A percentile compares a stretch with the other conserved stretches of the same genome.
Evolutionary conservation across 2,113 vertebrate genomes (phyloP).

Genomic region (Malaclemys terrapin): DNA sequence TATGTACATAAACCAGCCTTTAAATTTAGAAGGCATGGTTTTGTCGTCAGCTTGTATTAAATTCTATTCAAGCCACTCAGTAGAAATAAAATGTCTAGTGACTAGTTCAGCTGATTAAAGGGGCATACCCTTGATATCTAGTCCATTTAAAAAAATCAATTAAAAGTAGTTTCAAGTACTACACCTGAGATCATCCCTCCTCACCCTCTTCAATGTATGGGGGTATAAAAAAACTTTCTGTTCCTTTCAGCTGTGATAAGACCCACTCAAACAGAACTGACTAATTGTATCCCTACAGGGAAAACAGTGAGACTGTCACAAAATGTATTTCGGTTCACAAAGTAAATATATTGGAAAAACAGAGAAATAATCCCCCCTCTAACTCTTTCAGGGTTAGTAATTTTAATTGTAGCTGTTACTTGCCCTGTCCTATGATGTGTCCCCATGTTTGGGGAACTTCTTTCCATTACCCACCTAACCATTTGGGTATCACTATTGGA

Average conservation of each 20-base stretch:
- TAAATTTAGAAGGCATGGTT: not conserved
- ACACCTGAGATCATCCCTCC: not conserved
- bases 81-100: not conserved
- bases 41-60: not conserved
- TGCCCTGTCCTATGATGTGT: not conserved
- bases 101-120: not conserved
- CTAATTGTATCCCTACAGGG: not conserved
- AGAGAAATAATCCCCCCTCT: not conserved
- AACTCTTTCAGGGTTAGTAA: not conserved
- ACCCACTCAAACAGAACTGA: not conserved
- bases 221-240: not conserved
- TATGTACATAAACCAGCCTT: not conserved
- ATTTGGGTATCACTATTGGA: not conserved
- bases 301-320: not conserved
- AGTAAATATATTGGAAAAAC: not conserved
- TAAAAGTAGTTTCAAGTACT: not conserved
- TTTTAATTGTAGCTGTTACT: not conserved
- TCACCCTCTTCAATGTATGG: not conserved
- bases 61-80: not conserved
- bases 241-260: not conserved
- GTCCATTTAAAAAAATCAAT: not conserved
- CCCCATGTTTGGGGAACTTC: not conserved
- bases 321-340: not conserved
- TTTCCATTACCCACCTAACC: not conserved
- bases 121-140: not conserved